Evolutionary conservation across 2,113 vertebrate genomes (phyloP).

Genomic region (Thalassoma bifasciatum): DNA sequence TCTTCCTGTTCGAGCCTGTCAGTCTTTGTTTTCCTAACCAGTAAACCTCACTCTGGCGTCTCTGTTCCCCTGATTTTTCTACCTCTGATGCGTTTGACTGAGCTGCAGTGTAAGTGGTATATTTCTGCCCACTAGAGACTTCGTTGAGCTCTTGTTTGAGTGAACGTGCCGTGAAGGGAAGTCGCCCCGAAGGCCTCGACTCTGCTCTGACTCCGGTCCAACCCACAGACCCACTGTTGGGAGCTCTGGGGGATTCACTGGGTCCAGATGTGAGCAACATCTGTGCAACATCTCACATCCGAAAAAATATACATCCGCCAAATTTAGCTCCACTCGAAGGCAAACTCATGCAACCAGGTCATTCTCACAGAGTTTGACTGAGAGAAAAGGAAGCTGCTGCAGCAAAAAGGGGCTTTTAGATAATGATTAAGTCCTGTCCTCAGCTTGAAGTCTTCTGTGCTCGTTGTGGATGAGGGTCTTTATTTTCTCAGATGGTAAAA

Average conservation of each 20-base stretch:
- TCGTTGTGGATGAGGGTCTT: no score
- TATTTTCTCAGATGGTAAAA: no score
- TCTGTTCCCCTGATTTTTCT: not conserved
- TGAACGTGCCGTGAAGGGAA: not conserved
- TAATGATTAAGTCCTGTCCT: no score
- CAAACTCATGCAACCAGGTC: slow-evolving; percentile 47
- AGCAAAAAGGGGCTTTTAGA: no score
- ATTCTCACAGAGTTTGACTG: slow-evolving; percentile 40
- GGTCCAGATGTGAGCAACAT: slow-evolving; percentile 61
- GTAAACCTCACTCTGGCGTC: not conserved
- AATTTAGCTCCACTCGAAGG: slow-evolving; percentile 45
- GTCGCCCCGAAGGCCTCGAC: not conserved
- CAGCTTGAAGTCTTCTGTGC: no score
- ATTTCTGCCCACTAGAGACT: not conserved
- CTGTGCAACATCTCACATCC: slow-evolving; percentile 15
- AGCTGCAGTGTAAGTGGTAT: not conserved
- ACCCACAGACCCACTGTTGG: not conserved
- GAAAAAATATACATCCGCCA: slow-evolving; percentile 11
- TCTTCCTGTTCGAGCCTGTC: not conserved
- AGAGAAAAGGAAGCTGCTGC: slow-evolving; percentile 1
- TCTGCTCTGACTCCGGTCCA: slow-evolving; percentile 7
- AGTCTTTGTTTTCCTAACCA: not conserved
- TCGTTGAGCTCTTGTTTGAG: not conserved
- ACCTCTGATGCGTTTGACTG: not conserved
- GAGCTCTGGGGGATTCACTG: slow-evolving; percentile 5